Percentiles rank a stretch among this genome's conserved stretches.
Evolutionary conservation across 2,113 vertebrate species (phyloP).

Genomic region (Machaerirhynchus nigripectus): DNA sequence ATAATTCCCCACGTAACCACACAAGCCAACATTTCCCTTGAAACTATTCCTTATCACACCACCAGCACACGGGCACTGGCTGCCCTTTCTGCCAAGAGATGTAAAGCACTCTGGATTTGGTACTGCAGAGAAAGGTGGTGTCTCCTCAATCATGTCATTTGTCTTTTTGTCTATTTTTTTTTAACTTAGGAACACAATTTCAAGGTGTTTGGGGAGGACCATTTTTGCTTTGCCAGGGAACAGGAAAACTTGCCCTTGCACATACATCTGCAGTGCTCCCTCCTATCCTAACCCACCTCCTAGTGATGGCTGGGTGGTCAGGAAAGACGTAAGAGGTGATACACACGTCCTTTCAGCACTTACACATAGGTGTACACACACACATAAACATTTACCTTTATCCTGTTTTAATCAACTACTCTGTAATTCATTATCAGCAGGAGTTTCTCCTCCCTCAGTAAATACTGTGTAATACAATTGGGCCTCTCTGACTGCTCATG

Average conservation of each 20-base stretch:
- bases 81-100: not conserved
- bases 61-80: not conserved
- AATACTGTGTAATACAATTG: not conserved
- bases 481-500: not conserved
- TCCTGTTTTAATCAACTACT: not conserved
- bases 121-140: not conserved
- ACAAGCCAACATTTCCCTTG: not conserved
- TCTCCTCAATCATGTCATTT: not conserved
- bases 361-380: not conserved
- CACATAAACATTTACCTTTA: not conserved
- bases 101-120: not conserved
- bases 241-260: not conserved
- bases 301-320: not conserved
- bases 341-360: not conserved
- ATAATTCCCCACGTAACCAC: fast-evolving
- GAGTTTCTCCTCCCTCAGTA: constrained; percentile 1
- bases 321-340: not conserved
- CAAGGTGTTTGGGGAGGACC: not conserved
- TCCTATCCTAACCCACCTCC: not conserved
- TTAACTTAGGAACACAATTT: not conserved
- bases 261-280: not conserved
- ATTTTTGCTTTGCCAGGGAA: not conserved
- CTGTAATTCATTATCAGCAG: not conserved
- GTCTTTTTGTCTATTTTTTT: not conserved
- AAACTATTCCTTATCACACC: not conserved